A percentile compares a stretch with the other conserved stretches of the same genome.
Evolutionary conservation across 2,888 invertebrate genomes (phyloP).

Genomic region (Drosophila formosana): DNA sequence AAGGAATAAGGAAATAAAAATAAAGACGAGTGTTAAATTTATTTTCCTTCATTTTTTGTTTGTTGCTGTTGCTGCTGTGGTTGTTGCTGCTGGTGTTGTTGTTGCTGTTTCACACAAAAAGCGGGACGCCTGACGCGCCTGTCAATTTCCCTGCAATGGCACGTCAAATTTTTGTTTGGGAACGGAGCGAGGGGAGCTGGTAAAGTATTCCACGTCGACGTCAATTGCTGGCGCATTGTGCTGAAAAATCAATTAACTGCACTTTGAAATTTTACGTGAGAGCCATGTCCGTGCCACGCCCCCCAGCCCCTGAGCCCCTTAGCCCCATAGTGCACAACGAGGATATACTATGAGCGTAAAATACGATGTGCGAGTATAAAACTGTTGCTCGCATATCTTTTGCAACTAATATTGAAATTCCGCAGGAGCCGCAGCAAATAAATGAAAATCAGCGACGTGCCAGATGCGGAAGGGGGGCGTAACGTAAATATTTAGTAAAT

Average conservation of each 20-base stretch:
- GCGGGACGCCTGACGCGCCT: slow-evolving; percentile 37
- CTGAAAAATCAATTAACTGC: slow-evolving; percentile 79
- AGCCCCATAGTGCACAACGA: not conserved
- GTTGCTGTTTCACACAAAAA: slow-evolving; percentile 48
- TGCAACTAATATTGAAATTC: slow-evolving; percentile 76
- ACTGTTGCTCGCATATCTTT: slow-evolving; percentile 63
- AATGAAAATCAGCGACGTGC: slow-evolving; percentile 51
- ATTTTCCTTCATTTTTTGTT: slow-evolving; percentile 15
- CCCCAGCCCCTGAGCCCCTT: not conserved
- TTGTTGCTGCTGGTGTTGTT: slow-evolving; percentile 19
- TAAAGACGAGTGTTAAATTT: slow-evolving; percentile 27
- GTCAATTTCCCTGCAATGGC: slow-evolving; percentile 50
- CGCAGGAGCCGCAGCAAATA: slow-evolving; percentile 60
- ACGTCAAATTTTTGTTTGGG: slow-evolving; percentile 29
- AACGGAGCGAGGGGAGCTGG: slow-evolving; percentile 6
- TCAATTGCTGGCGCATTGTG: slow-evolving; percentile 63
- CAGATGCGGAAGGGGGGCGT: slow-evolving; percentile 23
- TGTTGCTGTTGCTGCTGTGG: slow-evolving; percentile 37
- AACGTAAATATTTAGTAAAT: slow-evolving; percentile 70
- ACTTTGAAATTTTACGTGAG: slow-evolving; percentile 78
- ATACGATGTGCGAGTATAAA: slow-evolving; percentile 18
- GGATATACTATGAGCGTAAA: slow-evolving; percentile 2
- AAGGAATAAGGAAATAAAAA: not conserved
- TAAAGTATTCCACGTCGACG: slow-evolving; percentile 23
- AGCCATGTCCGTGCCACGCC: slow-evolving; percentile 12